Evolutionary conservation across 2,888 invertebrate genomes (phyloP), one percentile per base, ranked within the genome.

Genomic region (Altica lythri): DNA sequence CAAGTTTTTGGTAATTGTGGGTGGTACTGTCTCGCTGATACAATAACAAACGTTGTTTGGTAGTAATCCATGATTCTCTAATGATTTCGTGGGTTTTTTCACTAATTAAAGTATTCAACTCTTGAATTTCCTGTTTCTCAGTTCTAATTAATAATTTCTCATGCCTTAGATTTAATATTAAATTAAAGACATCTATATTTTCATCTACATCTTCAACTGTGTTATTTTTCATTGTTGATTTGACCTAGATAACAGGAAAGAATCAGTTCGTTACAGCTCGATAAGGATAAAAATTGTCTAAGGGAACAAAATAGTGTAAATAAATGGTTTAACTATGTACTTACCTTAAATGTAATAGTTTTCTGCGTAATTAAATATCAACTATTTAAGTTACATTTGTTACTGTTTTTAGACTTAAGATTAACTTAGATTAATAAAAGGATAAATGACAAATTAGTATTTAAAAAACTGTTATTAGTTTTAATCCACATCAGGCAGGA

Each of bases 111-210:
- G 88, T 85, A 73, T 90, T 91, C 22, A 92, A 79, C 67, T 83
- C 83, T 66, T 88, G 87, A 69, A 92, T 83, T 74, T 90, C 86
- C 70, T 88, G 85, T 74, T 90, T 86, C 74, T 96, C 95, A 2
- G 90, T 88, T 64, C 85, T 85, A 49, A 94, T 89, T 74, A 93
- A 93, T 51, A 95, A 81, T 68, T 90, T 87, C 76, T 96, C 96
- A 72, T 90, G 86, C 52, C 89, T 83, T 63, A 94, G 78, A 72
- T 89, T 87, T 62, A 80, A 78, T 16, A 86, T 83, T 59, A 89
- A 75, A 65, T 86, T 85, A 53, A 62, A 69, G 9, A 72, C 62
- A 60, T 69, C 65, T n/a, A 62, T 59, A 44, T 70, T 68, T 44
- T 70, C 66, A 9, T 67, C 64, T 32, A 67, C 68, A 10, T 68